Evolutionary conservation across 2,888 invertebrate species (phyloP), one percentile per base, ranked within the genome.

Genomic region (Chymomyza caudatula): DNA sequence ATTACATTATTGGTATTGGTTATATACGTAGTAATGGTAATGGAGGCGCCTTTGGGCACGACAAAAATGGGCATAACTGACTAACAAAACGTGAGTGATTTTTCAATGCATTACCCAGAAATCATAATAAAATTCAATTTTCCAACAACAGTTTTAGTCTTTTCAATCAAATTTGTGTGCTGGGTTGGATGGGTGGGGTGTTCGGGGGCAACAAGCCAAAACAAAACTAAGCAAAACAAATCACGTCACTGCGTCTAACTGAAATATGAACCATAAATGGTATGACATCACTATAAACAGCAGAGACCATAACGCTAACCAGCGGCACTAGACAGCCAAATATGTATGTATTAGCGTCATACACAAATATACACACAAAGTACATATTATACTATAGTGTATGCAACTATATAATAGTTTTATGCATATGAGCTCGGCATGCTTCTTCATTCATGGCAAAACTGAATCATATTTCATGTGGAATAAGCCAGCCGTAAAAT

Each of bases 241-340:
- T 70, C 81, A 75, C 84, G 81, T 74, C 78, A 77, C 43, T 71
- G 51, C 29, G 72, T 67, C 72, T 78, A 86, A 80, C 74, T 86
- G 87, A 87, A 86, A 85, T 82, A 71, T 85, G 81, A 85, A 74
- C 85, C 87, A 80, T 82, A 82, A 74, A 85, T 64, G 86, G 78
- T 42, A 84, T 85, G 86, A 86, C 87, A 87, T 87, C 87, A 86
- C 85, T 73, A 71, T 77, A 72, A 77, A 69, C 69, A 76, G 78
- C 51, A 80, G 11, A 57, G 76, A 80, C 82, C 85, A 83, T 82
- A 83, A 83, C 42, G 44, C 19, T 29, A 17, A 47, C 13, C 13
- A 19, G 29, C 13, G 20, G 17, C 5, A 20, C 75, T 62, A 63
- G 54, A 23, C 49, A 49, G n/a, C 49, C 60, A 60, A 8, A 42